Base-by-base conservation (phyloP, 2,113 vertebrate genomes). In the Anarhynchus alexandrinus region DNA sequence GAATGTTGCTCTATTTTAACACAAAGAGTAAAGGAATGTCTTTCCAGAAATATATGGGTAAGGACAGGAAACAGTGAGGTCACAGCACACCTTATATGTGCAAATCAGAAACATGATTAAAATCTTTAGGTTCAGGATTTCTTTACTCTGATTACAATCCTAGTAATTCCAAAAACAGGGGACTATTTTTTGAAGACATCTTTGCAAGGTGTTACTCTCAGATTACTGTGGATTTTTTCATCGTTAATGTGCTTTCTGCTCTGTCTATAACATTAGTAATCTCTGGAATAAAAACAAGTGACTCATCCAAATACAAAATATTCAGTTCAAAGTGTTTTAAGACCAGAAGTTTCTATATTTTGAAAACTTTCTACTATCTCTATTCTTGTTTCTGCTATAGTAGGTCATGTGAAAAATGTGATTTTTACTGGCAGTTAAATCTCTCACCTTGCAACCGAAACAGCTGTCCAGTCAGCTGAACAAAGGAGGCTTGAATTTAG, bases 341-440 rank as follows among this genome's bases (percentile, higher is more conserved):
- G 45, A 94, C 55, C 57, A 94, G 64, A 90, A 85, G 30, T 36
- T 95, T 88, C 25, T 88, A 74, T 82, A 95, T 73, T 78, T 95
- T 58, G 86, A 95, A 96, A 94, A 21, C 3, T 38, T 69, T 29
- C 3, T 34, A 4, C 22, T 40, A 23, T 38, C 15, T 49, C 9
- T 6, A 29, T 62, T 65, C 34, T 70, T 80, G 3, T 30, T 59
- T 29, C 18, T 62, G 8, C 27, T 73, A 13, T 26, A 80, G 17
- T 7, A 34, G n/a, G 47, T 64, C 13, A 18, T 78, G 22, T 70
- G 43, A 86, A 76, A 93, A 82, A 57, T 38, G 9, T 6, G 0
- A 13, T 5, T 67, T 64, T 64, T 49, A 79, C 30, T 80, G 7
- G 5, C 6, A 1, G 26, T 57, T 82, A 54, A 57, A 78, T 15